A percentile compares a stretch with the other conserved stretches of the same genome.
Evolutionary conservation across 92 coral and sea anemone species (phyloP).

Genomic region (Hydrozoanthus gracilis): DNA sequence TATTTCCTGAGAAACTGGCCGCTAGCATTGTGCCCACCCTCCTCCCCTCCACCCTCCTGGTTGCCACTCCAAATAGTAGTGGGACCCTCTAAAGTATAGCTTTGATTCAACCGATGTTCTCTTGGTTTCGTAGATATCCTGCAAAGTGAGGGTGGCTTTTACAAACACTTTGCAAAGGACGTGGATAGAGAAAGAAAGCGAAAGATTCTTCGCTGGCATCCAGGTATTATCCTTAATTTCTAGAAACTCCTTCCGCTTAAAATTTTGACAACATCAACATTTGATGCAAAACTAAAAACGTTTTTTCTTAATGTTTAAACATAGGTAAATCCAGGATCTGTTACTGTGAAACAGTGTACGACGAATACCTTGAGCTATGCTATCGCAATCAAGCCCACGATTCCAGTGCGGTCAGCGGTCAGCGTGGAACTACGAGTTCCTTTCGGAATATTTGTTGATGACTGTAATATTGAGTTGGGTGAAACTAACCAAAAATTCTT

Average conservation of each 20-base stretch:
- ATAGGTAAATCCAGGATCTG: slow-evolving; percentile 17
- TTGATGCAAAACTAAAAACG: too few relatives aligned
- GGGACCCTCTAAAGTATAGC: too few relatives aligned
- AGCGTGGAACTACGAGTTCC: slow-evolving; percentile 14
- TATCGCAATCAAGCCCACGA: slow-evolving; percentile 16
- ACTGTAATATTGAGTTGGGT: slow-evolving; percentile 26
- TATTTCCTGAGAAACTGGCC: too few relatives aligned
- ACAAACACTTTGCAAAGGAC: neutral
- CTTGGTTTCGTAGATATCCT: slow-evolving; percentile 13
- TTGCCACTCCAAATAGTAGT: too few relatives aligned
- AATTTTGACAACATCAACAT: too few relatives aligned
- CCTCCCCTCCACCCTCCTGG: too few relatives aligned
- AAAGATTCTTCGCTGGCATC: slow-evolving; percentile 31
- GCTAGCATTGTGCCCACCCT: too few relatives aligned
- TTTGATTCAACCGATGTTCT: neutral
- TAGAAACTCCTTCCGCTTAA: too few relatives aligned
- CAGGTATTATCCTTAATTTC: too few relatives aligned
- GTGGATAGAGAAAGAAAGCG: slow-evolving; percentile 32
- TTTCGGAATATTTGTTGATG: slow-evolving; percentile 31
- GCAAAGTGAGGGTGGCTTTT: slow-evolving; percentile 29
- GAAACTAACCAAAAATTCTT: neutral
- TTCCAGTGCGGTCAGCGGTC: slow-evolving; percentile 27
- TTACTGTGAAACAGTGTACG: slow-evolving; percentile 2
- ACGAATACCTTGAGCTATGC: neutral
- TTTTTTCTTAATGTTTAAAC: too few relatives aligned